A percentile compares a stretch with the other conserved stretches of the same genome.
phyloP scores from a whole-genome alignment of 2,113 vertebrate species.

The Lipophrys pholis region DNA sequence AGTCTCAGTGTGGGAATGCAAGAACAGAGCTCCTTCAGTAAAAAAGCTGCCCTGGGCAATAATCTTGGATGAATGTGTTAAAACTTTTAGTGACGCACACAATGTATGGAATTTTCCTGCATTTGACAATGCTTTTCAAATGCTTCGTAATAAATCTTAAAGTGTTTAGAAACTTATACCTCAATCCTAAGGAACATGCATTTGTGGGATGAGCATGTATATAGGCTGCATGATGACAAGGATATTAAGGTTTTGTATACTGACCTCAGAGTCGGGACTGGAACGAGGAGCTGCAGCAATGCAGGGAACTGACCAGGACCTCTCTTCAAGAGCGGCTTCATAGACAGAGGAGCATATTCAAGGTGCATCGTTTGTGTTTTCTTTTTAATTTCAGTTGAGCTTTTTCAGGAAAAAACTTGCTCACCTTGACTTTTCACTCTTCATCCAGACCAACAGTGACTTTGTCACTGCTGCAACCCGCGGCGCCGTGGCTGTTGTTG shows the following conservation, averaged over 20 bases:
- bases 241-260: slow-evolving; percentile 36
- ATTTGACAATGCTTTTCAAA: no score
- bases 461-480: slow-evolving; percentile 91
- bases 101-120: no score
- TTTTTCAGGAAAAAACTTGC: not conserved
- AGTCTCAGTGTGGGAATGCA: not conserved
- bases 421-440: not conserved
- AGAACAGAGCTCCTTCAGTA: not conserved
- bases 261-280: slow-evolving; percentile 90
- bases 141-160: no score
- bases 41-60: not conserved
- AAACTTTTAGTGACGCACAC: no score
- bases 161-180: no score
- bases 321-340: slow-evolving; percentile 90
- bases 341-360: slow-evolving; percentile 93
- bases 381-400: not conserved
- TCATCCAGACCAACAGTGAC: slow-evolving; percentile 91
- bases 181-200: no score
- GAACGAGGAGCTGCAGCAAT: slow-evolving; percentile 95
- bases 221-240: slow-evolving; percentile 5
- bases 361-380: slow-evolving; percentile 78
- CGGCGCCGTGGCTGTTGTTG: slow-evolving; percentile 92
- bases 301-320: slow-evolving; percentile 88
- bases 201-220: no score
- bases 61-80: not conserved